A percentile compares a stretch with the other conserved stretches of the same genome.
Conservation (phyloP, 1,140 invertebrate genomes). For the Drosophila micromelanica region DNA sequence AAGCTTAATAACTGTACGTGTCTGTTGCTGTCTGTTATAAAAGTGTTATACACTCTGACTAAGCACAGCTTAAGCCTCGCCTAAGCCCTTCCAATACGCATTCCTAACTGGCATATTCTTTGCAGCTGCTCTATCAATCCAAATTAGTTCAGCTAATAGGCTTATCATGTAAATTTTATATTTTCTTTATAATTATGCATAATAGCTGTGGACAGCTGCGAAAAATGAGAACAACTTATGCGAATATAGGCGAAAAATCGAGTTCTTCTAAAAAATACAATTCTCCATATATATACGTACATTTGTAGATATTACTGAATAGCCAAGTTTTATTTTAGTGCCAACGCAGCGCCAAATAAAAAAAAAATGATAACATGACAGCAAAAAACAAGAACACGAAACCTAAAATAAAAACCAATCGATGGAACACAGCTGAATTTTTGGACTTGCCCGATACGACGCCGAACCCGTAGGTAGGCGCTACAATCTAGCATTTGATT, state of each 20-base stretch:
- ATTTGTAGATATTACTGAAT: conserved; percentile 10
- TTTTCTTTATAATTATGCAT: conserved; percentile 34
- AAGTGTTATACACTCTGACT: too few species aligned
- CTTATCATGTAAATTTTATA: conserved; percentile 14
- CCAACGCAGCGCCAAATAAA: conserved; percentile 15
- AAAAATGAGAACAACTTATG: not conserved
- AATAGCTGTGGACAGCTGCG: conserved; percentile 36
- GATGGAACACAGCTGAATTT: conserved; percentile 34
- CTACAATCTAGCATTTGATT: conserved; percentile 36
- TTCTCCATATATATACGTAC: not conserved
- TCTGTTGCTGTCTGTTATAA: too few species aligned
- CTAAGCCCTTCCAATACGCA: not conserved
- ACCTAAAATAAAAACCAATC: conserved; percentile 26
- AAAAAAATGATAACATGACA: conserved; percentile 25
- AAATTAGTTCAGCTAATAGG: conserved; percentile 19
- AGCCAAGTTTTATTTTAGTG: conserved; percentile 38
- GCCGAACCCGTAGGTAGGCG: conserved; percentile 25
- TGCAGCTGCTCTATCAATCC: not conserved
- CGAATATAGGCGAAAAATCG: conserved; percentile 26
- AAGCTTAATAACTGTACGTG: conserved; percentile 14
- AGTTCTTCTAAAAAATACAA: conserved; percentile 28
- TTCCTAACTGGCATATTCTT: conserved; percentile 9
- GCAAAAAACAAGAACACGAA: conserved; percentile 35
- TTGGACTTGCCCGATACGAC: conserved; percentile 1
- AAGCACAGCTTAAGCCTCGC: not conserved